Percentiles rank a stretch among this genome's conserved stretches.
Conservation (phyloP, 2,797 vertebrate genomes). For the Leptoclinus maculatus region DNA sequence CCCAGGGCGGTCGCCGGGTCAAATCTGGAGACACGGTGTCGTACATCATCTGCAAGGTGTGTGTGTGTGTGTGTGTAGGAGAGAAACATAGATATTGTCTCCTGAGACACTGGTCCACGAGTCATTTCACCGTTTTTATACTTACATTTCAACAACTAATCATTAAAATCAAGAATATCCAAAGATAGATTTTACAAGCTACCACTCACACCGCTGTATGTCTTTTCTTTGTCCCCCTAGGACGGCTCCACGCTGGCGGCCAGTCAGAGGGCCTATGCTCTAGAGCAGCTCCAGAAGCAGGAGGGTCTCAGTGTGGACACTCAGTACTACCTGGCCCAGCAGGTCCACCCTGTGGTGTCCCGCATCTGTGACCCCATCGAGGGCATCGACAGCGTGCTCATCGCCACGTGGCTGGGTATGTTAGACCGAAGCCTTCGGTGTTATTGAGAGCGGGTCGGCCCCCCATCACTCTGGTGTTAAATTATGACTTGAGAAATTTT, state of each 20-base stretch:
- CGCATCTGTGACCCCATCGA: slow-evolving; percentile 98
- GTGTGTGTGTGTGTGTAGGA: neutral
- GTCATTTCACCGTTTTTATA: neutral
- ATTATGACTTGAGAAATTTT: slow-evolving; percentile 9
- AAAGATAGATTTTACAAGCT: neutral
- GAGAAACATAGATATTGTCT: neutral
- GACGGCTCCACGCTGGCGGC: slow-evolving; percentile 93
- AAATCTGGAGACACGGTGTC: slow-evolving; percentile 97
- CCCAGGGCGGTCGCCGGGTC: slow-evolving; percentile 92
- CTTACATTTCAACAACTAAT: neutral
- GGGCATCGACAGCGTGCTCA: slow-evolving; percentile 93
- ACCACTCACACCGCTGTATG: neutral
- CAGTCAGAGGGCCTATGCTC: slow-evolving; percentile 93
- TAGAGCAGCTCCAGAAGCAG: slow-evolving; percentile 96
- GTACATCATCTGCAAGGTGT: slow-evolving; percentile 97
- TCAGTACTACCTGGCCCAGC: slow-evolving; percentile 97
- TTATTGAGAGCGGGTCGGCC: neutral
- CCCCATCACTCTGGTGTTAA: neutral
- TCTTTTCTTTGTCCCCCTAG: slow-evolving; percentile 67
- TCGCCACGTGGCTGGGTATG: slow-evolving; percentile 95
- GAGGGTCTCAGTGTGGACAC: slow-evolving; percentile 89
- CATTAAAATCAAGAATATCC: neutral
- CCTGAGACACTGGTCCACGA: neutral
- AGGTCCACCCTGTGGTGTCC: slow-evolving; percentile 96
- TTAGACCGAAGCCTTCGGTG: neutral